phyloP scores from a whole-genome alignment of 1,140 invertebrate genomes.

The Pararge aegeria region DNA sequence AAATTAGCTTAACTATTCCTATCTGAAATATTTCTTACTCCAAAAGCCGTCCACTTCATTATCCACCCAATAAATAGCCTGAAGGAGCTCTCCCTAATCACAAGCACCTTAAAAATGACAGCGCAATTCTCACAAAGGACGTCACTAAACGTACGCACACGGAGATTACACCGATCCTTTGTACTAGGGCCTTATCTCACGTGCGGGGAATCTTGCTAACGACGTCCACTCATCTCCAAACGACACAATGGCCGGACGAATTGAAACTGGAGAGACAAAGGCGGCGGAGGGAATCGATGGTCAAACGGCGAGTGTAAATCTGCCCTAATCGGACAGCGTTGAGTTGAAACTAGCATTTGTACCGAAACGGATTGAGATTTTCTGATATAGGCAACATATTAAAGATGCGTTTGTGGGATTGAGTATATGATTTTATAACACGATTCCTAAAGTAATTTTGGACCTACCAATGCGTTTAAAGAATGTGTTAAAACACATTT shows the following conservation, averaged over 20 bases:
- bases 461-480: too few relatives aligned
- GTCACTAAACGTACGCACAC: conserved; percentile 44
- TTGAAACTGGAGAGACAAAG: conserved; percentile 73
- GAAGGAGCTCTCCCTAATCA: conserved; percentile 11
- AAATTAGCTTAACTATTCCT: too few relatives aligned
- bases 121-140: conserved; percentile 35
- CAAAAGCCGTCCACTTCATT: neutral
- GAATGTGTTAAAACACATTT: too few relatives aligned
- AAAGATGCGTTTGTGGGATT: too few relatives aligned
- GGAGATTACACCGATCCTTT: conserved; percentile 60
- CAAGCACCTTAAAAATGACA: conserved; percentile 34
- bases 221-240: conserved; percentile 68
- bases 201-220: conserved; percentile 61
- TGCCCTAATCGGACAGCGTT: conserved; percentile 32
- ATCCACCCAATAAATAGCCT: conserved; percentile 3
- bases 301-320: conserved; percentile 61
- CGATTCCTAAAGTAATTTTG: too few relatives aligned
- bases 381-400: too few relatives aligned
- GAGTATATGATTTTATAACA: too few relatives aligned
- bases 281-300: conserved; percentile 48
- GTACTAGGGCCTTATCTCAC: conserved; percentile 60
- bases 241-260: conserved; percentile 65
- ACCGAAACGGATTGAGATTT: neutral
- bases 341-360: neutral
- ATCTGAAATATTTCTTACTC: too few relatives aligned